Evolutionary conservation across 2,113 vertebrate species (phyloP).

Genomic region (Dunckerocampus dactyliophorus): DNA sequence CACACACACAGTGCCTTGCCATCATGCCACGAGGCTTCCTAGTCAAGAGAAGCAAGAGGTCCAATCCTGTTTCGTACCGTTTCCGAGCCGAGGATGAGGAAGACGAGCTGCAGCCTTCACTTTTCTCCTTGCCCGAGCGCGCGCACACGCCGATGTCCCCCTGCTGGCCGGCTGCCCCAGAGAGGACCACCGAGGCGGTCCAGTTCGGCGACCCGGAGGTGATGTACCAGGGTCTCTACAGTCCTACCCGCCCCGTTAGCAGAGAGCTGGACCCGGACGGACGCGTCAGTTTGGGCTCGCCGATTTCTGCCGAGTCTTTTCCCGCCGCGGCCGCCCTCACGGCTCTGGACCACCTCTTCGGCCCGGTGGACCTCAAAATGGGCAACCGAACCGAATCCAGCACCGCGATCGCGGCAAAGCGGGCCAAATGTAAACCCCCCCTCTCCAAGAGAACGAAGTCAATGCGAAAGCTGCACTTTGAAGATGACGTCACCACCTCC

Average conservation of each 20-base stretch:
- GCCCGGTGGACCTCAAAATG: conserved; percentile 71
- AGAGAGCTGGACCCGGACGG: conserved; percentile 77
- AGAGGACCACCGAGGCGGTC: conserved; percentile 49
- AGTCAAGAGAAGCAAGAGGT: conserved; percentile 83
- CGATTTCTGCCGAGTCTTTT: conserved; percentile 83
- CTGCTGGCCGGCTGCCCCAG: conserved; percentile 47
- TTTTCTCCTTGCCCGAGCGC: conserved; percentile 28
- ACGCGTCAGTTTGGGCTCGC: conserved; percentile 80
- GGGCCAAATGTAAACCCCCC: conserved; percentile 62
- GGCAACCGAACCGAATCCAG: conserved; percentile 55
- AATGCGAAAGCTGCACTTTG: conserved; percentile 84
- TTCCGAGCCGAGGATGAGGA: conserved; percentile 76
- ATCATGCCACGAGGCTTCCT: conserved; percentile 89
- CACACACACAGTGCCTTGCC: conserved; percentile 56
- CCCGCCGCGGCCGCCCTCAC: conserved; percentile 73
- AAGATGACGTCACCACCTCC: conserved; percentile 91
- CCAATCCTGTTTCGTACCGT: conserved; percentile 81
- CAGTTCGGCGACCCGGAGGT: conserved; percentile 83
- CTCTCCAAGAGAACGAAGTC: conserved; percentile 83
- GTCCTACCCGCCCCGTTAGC: conserved; percentile 86
- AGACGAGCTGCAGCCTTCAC: conserved; percentile 30
- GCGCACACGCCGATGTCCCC: conserved; percentile 47
- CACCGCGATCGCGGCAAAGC: conserved; percentile 50
- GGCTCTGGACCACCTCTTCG: conserved; percentile 66
- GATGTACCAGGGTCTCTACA: conserved; percentile 75